Percentiles rank a stretch among this genome's conserved stretches.
Evolutionary conservation across 2,888 invertebrate species (phyloP).

Genomic region (Chaitophorus viminalis): DNA sequence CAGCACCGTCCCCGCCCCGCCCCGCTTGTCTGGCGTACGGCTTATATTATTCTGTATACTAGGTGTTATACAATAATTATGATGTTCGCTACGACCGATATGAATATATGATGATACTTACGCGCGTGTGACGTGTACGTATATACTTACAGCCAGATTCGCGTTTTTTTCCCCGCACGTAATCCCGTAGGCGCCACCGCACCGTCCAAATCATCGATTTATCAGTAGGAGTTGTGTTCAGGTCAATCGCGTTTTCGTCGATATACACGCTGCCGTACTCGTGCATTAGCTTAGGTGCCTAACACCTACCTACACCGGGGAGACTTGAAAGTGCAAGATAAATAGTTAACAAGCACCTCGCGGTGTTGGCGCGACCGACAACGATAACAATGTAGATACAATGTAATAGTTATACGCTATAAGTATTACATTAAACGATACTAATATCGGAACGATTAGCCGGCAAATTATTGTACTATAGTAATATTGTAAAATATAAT

Average conservation of each 20-base stretch:
- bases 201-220: constrained; percentile 49
- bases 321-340: not conserved
- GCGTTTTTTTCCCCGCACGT: not conserved
- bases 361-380: not conserved
- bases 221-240: constrained; percentile 22
- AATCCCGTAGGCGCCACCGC: constrained; percentile 11
- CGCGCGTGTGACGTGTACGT: too few species aligned
- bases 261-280: not conserved
- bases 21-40: not conserved
- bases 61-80: too few species aligned
- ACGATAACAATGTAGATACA: not conserved
- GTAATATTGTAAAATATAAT: not conserved
- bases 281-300: too few species aligned
- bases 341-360: not conserved
- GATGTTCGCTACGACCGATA: too few species aligned
- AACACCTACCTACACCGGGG: too few species aligned
- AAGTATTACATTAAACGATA: too few species aligned
- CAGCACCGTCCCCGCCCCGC: not conserved
- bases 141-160: too few species aligned
- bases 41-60: too few species aligned
- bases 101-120: too few species aligned
- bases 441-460: not conserved
- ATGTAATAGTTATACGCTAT: too few species aligned
- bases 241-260: not conserved
- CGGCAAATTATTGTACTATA: not conserved